Conservation (phyloP, 2,797 vertebrate genomes). For the Tamandua tetradactyla region DNA sequence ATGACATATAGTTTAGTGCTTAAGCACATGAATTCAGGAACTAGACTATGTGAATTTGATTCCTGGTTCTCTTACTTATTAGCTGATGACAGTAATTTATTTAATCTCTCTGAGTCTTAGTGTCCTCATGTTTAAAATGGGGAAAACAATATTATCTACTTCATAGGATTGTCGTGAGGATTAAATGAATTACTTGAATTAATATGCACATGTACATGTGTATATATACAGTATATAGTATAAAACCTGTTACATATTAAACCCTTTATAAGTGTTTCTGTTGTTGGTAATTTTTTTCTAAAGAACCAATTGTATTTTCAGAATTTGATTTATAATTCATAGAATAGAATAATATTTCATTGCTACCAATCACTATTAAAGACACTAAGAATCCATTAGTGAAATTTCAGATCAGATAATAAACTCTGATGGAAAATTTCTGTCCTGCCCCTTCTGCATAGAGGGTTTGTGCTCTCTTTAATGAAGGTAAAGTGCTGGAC, state of each 20-base stretch:
- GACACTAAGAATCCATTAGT: neutral
- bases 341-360: conserved; percentile 15
- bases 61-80: neutral
- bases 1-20: neutral
- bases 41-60: conserved; percentile 37
- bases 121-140: conserved; percentile 41
- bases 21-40: neutral
- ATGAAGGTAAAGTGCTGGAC: neutral
- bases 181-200: neutral
- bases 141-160: neutral
- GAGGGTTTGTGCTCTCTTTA: neutral
- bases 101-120: neutral
- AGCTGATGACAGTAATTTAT: neutral
- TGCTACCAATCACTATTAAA: neutral
- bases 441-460: neutral
- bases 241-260: neutral
- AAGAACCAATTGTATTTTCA: neutral
- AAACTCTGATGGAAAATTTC: neutral
- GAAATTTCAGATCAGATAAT: neutral
- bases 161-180: conserved; percentile 5
- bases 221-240: neutral
- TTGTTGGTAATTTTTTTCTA: conserved; percentile 30
- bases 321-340: conserved; percentile 25
- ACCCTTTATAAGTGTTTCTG: neutral
- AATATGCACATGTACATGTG: neutral